phyloP scores from a whole-genome alignment of 35 echinoderm and acorn worm genomes.

The Heliocidaris tuberculata region DNA sequence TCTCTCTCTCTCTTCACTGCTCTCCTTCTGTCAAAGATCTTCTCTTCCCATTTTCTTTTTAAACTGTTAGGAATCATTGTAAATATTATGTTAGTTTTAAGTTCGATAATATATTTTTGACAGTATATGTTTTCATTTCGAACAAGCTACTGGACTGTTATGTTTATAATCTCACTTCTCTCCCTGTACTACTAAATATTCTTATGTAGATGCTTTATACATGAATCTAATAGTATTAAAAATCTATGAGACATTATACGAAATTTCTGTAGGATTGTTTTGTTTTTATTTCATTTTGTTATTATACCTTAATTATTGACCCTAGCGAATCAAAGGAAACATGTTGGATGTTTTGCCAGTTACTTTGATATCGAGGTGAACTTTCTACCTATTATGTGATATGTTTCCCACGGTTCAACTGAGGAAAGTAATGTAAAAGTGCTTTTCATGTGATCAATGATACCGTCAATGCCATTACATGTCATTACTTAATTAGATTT shows the following conservation, averaged over 20 bases:
- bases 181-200: neutral
- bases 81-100: no score
- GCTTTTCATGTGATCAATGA: neutral
- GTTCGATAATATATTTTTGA: neutral
- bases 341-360: neutral
- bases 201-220: neutral
- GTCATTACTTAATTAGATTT: no score
- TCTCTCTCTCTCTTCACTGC: no score
- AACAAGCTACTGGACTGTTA: neutral
- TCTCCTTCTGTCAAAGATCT: no score
- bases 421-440: no score
- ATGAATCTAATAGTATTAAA: neutral
- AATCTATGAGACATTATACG: neutral
- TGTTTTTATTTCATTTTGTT: neutral
- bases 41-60: no score
- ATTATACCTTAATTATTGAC: neutral
- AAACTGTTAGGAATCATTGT: no score
- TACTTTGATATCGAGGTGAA: neutral
- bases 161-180: no score
- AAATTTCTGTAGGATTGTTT: neutral
- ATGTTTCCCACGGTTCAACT: neutral
- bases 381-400: neutral
- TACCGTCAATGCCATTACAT: no score
- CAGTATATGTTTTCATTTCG: neutral
- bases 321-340: neutral